These are phyloP conservation scores for Diorhabda sublineata DNA, from an alignment of 1,140 invertebrate genomes.

Conservation along the genomic window DNA sequence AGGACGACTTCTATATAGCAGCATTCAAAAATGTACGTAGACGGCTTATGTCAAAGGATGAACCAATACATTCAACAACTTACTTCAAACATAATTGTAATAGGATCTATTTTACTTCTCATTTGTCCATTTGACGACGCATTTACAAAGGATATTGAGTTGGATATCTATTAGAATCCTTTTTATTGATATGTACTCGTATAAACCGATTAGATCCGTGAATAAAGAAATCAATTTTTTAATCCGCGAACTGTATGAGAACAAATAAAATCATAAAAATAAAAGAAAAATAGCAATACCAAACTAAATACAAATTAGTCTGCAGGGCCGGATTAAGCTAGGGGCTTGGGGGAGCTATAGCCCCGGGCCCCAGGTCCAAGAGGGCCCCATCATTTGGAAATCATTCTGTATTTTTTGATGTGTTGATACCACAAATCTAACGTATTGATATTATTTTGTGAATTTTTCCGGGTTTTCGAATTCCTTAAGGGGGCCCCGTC, in stretches of 20 bases:
- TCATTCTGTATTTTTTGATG: too few relatives aligned
- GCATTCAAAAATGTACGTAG: not conserved
- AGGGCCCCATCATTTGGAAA: too few relatives aligned
- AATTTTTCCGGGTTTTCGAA: too few relatives aligned
- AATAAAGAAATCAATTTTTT: not conserved
- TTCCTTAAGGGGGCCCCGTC: too few relatives aligned
- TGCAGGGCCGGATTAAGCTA: too few relatives aligned
- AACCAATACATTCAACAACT: not conserved
- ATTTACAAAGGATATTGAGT: too few relatives aligned
- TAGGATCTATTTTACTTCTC: not conserved
- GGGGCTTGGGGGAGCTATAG: too few relatives aligned
- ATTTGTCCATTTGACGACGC: not conserved
- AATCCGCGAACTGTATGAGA: not conserved
- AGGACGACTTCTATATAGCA: not conserved
- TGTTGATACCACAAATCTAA: too few relatives aligned
- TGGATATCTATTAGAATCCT: not conserved
- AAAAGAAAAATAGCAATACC: too few relatives aligned
- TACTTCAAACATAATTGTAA: not conserved
- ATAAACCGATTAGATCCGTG: not conserved
- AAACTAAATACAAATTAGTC: too few relatives aligned
- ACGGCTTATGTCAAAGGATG: not conserved
- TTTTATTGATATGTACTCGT: not conserved
- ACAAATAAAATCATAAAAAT: not conserved
- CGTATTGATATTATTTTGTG: too few relatives aligned
- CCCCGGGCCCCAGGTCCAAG: too few relatives aligned